Base-by-base conservation (phyloP, 2,888 invertebrate genomes). In the Phasia obesa region DNA sequence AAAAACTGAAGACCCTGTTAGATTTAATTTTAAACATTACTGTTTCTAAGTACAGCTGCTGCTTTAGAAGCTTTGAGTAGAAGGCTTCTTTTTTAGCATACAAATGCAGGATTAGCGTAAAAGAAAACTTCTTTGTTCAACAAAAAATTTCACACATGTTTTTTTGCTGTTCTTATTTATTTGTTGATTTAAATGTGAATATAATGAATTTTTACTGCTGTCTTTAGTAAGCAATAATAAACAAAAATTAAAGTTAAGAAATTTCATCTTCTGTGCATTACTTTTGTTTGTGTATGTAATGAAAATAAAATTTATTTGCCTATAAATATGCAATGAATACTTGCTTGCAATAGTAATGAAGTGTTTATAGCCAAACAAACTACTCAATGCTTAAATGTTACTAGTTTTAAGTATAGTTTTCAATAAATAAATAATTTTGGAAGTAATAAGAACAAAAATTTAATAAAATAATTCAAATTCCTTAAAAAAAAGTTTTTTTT, bases 201-300 rank as follows among this genome's bases (percentile, higher is more conserved):
- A 70, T 19, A 49, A 49, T 73, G 42, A 62, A 44, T 71, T 44
- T 64, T 78, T 57, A 64, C 64, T 62, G 19, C 35, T 62, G 27
- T 7, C 57, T 64, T 71, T 71, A 62, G 62, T 73, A 53, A 62
- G 73, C 53, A 57, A 65, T 53, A 65, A 44, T 65, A 35, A n/a
- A n/a, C n/a, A n/a, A n/a, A n/a, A n/a, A 25, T 65, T 49, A 65
- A 65, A 11, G 19, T 35, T 35, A 27, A 57, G 57, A 67, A 59
- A 76, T 35, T 67, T 67, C 59, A 67, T 42, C n/a, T 38, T 51
- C 21, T 59, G 21, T 59, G 38, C 38, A 76, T 65, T 75, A 57
- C 49, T 75, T 31, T 17, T 55, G 35, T n/a, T n/a, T 51, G 35
- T 31, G 21, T 25, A 13, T 31, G 13, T 9, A 21, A 27, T 70